These are phyloP conservation scores for Antrozous pallidus DNA, from an alignment of 2,797 vertebrate species.

Conservation along the genomic window DNA sequence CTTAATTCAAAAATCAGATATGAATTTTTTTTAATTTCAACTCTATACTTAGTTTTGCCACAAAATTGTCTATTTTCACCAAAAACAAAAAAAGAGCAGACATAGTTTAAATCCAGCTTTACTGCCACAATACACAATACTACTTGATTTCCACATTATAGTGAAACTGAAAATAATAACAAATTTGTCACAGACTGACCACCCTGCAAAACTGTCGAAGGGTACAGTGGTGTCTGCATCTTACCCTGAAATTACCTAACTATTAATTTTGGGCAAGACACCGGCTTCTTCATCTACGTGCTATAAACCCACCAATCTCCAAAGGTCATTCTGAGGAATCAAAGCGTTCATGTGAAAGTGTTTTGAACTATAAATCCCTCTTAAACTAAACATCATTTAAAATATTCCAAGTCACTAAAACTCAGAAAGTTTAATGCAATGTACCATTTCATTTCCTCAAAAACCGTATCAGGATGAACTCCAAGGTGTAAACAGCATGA, in stretches of 20 bases:
- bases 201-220: neutral
- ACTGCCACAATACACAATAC: neutral
- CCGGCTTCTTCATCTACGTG: neutral
- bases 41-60: neutral
- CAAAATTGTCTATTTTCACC: neutral
- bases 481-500: neutral
- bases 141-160: neutral
- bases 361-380: slow-evolving; percentile 3
- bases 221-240: neutral
- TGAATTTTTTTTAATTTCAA: neutral
- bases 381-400: slow-evolving; percentile 38
- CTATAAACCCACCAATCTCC: neutral
- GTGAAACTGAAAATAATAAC: slow-evolving; percentile 7
- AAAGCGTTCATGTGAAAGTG: neutral
- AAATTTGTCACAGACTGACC: neutral
- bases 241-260: neutral
- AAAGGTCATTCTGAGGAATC: neutral
- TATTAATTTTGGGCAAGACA: neutral
- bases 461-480: neutral
- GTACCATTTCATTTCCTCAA: neutral
- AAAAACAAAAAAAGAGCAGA: neutral
- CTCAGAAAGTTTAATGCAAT: neutral
- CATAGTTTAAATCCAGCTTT: neutral
- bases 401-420: neutral
- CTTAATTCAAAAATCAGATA: neutral